These are phyloP conservation scores for Tetragnatha montana DNA, from an alignment of 2,888 invertebrate genomes.

Conservation along the genomic window DNA sequence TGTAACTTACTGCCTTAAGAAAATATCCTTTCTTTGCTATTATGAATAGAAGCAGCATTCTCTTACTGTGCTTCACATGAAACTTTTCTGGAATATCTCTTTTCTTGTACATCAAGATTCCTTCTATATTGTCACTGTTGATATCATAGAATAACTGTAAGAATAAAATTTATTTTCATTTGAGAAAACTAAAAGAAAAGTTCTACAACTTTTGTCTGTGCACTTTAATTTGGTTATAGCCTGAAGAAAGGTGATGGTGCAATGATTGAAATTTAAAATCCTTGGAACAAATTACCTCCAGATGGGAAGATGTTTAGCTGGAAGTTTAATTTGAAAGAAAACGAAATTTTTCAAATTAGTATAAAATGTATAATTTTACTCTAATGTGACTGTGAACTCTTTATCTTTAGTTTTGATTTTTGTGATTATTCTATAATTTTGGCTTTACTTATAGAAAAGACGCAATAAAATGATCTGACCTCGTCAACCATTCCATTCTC, in stretches of 20 bases:
- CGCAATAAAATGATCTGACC: conserved; percentile 22
- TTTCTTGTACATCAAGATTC: conserved; percentile 71
- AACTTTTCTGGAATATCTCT: conserved; percentile 71
- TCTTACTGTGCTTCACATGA: conserved; percentile 61
- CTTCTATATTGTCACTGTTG: conserved; percentile 62
- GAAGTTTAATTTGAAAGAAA: too few relatives aligned
- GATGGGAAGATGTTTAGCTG: too few relatives aligned
- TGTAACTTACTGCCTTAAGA: conserved; percentile 59
- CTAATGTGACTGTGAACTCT: too few relatives aligned
- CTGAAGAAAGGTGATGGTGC: neutral
- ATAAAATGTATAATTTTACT: too few relatives aligned
- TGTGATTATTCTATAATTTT: too few relatives aligned
- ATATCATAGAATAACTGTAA: conserved; percentile 64
- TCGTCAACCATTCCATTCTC: conserved; percentile 27
- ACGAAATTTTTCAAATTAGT: too few relatives aligned
- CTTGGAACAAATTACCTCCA: too few relatives aligned
- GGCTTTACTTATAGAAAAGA: neutral
- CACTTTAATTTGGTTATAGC: neutral
- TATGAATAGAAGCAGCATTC: conserved; percentile 66
- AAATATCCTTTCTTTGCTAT: conserved; percentile 69
- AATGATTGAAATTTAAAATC: too few relatives aligned
- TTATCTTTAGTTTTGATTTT: too few relatives aligned
- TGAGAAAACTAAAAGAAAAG: neutral
- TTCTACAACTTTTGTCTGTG: neutral
- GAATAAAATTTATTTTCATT: neutral